Conservation (phyloP, 2,113 vertebrate genomes). For the Aldabrachelys gigantea region DNA sequence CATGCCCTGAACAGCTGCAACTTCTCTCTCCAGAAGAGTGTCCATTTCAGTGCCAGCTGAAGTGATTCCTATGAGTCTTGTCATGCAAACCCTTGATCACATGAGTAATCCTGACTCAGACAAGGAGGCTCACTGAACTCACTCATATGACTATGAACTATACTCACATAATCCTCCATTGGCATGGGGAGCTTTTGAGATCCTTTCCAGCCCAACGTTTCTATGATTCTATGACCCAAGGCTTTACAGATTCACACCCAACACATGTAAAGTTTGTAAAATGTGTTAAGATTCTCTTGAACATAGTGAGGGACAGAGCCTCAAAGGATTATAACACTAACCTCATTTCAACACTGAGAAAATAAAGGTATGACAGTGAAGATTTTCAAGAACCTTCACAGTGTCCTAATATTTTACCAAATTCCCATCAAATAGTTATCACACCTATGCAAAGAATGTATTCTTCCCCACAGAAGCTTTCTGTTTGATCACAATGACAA, state of each 20-base stretch:
- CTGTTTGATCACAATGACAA: conserved; percentile 68
- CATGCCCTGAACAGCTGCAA: not conserved
- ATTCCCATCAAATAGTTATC: conserved; percentile 49
- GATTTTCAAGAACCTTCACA: conserved; percentile 37
- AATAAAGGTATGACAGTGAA: not conserved
- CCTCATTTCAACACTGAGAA: conserved; percentile 20
- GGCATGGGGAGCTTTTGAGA: not conserved
- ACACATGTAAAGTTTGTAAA: not conserved
- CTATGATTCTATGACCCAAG: not conserved
- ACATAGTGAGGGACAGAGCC: not conserved
- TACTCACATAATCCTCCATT: not conserved
- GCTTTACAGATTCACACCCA: not conserved
- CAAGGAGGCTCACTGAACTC: not conserved
- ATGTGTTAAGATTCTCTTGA: accelerated
- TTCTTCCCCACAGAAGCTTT: conserved; percentile 58
- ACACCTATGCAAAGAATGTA: conserved; percentile 55
- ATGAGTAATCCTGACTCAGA: not conserved
- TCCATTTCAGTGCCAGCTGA: not conserved
- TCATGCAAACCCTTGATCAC: not conserved
- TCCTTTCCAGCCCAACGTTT: not conserved
- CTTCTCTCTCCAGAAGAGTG: not conserved
- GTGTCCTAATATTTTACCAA: conserved; percentile 53
- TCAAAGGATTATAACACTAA: not conserved
- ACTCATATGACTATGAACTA: not conserved
- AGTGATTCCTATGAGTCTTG: accelerated